phyloP scores from a whole-genome alignment of 1,140 invertebrate species.

The Diprion similis region DNA sequence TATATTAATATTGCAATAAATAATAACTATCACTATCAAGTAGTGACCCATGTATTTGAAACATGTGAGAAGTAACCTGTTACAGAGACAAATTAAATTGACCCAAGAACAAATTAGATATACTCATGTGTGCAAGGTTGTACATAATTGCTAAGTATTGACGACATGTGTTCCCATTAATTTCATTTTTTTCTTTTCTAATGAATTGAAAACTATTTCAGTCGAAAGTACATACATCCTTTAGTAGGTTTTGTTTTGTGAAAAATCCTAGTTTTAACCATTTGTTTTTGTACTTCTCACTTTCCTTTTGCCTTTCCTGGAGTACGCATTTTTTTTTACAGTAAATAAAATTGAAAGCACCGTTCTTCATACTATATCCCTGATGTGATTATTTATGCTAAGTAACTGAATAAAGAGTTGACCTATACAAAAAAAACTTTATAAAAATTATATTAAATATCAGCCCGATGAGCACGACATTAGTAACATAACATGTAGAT shows the following conservation, averaged over 20 bases:
- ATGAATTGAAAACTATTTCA: neutral
- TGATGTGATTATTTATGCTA: neutral
- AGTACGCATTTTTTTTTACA: neutral
- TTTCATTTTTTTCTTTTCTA: neutral
- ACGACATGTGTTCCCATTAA: neutral
- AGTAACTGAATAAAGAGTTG: conserved; percentile 3
- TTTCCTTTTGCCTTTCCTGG: neutral
- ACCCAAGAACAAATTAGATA: neutral
- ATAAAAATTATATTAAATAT: neutral
- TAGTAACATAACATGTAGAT: neutral
- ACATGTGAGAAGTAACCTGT: neutral
- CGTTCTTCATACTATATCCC: too few relatives aligned
- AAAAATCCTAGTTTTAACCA: neutral
- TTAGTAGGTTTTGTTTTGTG: neutral
- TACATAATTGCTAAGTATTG: conserved; percentile 9
- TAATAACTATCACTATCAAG: neutral
- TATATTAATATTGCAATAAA: conserved; percentile 13
- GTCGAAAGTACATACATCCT: too few relatives aligned
- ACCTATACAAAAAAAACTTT: neutral
- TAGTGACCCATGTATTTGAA: conserved; percentile 9
- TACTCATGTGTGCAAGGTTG: neutral
- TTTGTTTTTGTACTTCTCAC: neutral
- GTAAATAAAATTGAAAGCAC: too few relatives aligned
- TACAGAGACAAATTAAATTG: conserved; percentile 8
- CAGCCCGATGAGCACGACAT: neutral